Percentiles rank a stretch among this genome's conserved stretches.
phyloP scores from a whole-genome alignment of 2,797 vertebrate species.

The Phylloscopus collybita region DNA sequence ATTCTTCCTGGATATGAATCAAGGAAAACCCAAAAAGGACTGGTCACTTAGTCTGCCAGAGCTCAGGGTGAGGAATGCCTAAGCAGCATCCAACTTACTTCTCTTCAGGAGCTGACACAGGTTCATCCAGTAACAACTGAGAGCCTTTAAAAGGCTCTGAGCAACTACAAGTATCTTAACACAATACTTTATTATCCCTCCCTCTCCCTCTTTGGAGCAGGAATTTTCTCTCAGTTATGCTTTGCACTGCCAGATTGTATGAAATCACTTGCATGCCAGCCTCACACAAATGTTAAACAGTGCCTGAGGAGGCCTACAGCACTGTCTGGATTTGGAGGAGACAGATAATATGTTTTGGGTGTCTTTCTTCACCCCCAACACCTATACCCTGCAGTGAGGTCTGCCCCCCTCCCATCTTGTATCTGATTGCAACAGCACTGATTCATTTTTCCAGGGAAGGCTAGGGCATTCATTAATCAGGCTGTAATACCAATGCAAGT shows the following conservation, averaged over 20 bases:
- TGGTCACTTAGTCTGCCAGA: not conserved
- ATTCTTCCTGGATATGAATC: not conserved
- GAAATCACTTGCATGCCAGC: not conserved
- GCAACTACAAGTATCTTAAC: not conserved
- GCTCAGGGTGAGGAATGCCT: not conserved
- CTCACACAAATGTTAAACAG: not conserved
- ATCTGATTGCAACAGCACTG: not conserved
- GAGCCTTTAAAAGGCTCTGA: not conserved
- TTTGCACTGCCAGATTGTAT: conserved; percentile 19
- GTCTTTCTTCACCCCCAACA: not conserved
- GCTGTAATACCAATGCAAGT: not conserved
- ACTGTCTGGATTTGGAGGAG: not conserved
- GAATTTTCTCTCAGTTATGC: not conserved
- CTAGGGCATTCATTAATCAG: not conserved
- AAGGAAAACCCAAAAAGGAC: not conserved
- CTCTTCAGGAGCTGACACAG: not conserved
- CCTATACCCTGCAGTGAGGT: not conserved
- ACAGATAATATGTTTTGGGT: not conserved
- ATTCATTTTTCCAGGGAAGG: not conserved
- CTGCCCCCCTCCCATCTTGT: not conserved
- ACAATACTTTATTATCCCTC: not conserved
- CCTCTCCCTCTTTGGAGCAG: not conserved
- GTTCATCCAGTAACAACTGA: not conserved
- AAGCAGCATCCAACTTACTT: not conserved
- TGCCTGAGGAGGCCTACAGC: conserved; percentile 1